Evolutionary conservation across 2,888 invertebrate species (phyloP).

Genomic region (Cerastis leucographa): DNA sequence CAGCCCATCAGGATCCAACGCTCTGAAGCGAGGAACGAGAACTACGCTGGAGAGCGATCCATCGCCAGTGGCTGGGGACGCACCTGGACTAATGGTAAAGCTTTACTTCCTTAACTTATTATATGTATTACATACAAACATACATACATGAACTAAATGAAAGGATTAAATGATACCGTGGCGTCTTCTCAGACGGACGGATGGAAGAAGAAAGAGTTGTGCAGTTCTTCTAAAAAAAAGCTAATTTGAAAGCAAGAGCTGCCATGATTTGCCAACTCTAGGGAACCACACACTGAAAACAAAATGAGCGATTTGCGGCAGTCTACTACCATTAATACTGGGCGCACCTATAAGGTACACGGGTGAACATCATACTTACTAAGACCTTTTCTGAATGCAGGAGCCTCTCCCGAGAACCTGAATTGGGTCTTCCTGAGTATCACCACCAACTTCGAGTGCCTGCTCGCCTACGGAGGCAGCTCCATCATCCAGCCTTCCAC

Average conservation of each 20-base stretch:
- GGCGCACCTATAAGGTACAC: neutral
- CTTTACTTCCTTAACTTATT: neutral
- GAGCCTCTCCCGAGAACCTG: constrained; percentile 55
- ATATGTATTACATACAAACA: neutral
- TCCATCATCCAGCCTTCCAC: constrained; percentile 76
- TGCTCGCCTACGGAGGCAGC: constrained; percentile 67
- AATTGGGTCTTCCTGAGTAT: constrained; percentile 64
- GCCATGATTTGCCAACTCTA: neutral
- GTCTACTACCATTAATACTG: neutral
- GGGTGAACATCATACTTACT: neutral
- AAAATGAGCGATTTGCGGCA: too few species aligned
- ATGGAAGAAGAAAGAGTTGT: too few species aligned
- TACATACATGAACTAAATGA: neutral
- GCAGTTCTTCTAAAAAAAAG: neutral
- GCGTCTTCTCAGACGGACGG: too few species aligned
- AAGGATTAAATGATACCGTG: too few species aligned
- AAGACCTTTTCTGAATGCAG: constrained; percentile 35
- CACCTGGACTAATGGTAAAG: constrained; percentile 64
- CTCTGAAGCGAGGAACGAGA: constrained; percentile 41
- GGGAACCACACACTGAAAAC: neutral
- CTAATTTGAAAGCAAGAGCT: neutral
- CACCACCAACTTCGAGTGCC: constrained; percentile 70
- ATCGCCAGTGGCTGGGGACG: constrained; percentile 66
- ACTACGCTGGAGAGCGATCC: constrained; percentile 32
- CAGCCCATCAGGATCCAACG: constrained; percentile 62